Conservation (phyloP, 2,888 invertebrate species). For the Bombylius major region DNA sequence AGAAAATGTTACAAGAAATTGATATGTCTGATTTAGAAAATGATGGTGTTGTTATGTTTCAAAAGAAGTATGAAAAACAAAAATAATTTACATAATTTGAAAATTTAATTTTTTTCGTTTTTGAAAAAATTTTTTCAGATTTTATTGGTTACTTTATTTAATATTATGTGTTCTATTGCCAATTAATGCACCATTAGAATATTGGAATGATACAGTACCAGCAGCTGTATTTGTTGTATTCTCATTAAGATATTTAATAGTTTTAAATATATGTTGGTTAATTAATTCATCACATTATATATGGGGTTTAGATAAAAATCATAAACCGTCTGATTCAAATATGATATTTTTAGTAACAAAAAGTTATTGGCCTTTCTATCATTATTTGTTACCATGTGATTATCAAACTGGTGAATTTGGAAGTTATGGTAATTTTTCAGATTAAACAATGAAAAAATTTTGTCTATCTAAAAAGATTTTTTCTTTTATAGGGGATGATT, state of each 20-base stretch:
- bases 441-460: not conserved
- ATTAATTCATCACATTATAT: constrained; percentile 59
- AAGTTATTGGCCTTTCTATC: constrained; percentile 70
- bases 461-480: not conserved
- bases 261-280: constrained; percentile 54
- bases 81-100: too few relatives aligned
- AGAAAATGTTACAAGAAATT: constrained; percentile 49
- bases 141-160: constrained; percentile 53
- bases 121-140: constrained; percentile 37
- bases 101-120: not conserved
- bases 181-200: constrained; percentile 63
- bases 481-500: constrained; percentile 42
- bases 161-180: constrained; percentile 55
- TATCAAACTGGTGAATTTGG: constrained; percentile 76
- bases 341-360: constrained; percentile 60
- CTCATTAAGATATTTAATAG: constrained; percentile 52
- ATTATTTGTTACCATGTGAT: constrained; percentile 65
- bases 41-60: constrained; percentile 69
- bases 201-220: constrained; percentile 58
- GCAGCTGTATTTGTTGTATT: constrained; percentile 53
- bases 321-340: constrained; percentile 58
- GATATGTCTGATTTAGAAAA: constrained; percentile 68
- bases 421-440: constrained; percentile 43
- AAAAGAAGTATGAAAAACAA: constrained; percentile 62
- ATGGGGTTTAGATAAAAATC: constrained; percentile 62